These are phyloP conservation scores for Drosophila eugracilis DNA, from an alignment of 1,140 invertebrate species.

Conservation along the genomic window DNA sequence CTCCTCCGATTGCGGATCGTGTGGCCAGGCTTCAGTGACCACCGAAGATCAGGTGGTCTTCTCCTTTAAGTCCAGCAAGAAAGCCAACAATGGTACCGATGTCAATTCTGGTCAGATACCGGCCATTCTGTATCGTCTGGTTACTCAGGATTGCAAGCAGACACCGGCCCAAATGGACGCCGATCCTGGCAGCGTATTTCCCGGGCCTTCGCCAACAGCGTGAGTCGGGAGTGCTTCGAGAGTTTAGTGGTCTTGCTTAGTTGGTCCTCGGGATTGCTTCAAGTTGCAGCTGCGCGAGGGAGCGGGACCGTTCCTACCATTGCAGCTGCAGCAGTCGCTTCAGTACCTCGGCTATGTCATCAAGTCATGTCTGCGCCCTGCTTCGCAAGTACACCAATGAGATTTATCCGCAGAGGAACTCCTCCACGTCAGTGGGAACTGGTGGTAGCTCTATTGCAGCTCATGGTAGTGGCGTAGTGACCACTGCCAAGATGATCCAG, in stretches of 20 bases:
- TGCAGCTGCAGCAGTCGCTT: constrained; percentile 86
- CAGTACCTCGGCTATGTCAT: constrained; percentile 95
- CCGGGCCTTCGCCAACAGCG: constrained; percentile 91
- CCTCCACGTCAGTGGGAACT: constrained; percentile 8
- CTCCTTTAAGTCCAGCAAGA: constrained; percentile 98
- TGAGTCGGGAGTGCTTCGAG: constrained; percentile 93
- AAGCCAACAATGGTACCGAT: constrained; percentile 99
- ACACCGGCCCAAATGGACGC: constrained; percentile 86
- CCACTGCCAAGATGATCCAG: constrained; percentile 86
- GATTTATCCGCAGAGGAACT: constrained; percentile 90
- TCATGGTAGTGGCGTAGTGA: constrained; percentile 84
- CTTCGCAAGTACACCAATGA: constrained; percentile 94
- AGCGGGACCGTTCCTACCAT: constrained; percentile 85
- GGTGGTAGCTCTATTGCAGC: constrained; percentile 10
- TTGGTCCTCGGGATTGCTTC: constrained; percentile 93
- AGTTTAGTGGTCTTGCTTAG: constrained; percentile 92
- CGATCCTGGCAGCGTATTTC: constrained; percentile 90
- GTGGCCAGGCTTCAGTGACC: constrained; percentile 95
- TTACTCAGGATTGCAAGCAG: constrained; percentile 89
- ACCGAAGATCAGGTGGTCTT: constrained; percentile 97
- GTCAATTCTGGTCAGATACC: constrained; percentile 99
- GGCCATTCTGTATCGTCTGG: constrained; percentile 94
- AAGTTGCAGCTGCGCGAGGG: constrained; percentile 88
- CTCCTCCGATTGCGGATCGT: constrained; percentile 98
- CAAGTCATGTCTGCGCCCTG: constrained; percentile 91